Evolutionary conservation across 1,140 invertebrate genomes (phyloP), one percentile per base, ranked within the genome.

Genomic region (Marisa cornuarietis): DNA sequence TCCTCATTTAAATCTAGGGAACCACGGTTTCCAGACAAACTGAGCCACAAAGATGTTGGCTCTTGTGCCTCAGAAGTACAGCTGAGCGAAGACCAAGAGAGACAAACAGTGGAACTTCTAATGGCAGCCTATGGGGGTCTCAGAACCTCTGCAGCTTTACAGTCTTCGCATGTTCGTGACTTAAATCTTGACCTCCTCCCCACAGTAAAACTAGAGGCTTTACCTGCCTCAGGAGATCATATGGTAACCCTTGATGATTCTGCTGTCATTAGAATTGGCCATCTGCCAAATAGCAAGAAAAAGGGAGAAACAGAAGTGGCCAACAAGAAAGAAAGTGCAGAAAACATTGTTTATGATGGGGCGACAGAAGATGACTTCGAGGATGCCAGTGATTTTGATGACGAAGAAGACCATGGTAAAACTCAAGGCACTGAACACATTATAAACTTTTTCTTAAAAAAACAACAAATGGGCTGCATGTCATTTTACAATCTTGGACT

Each of bases 351-450:
- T 6, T n/a, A 49, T 61, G 54, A 54, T 68, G 71, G 18, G 16
- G 31, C 24, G 51, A 31, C 71, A 52, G 71, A 79, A 65, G 78
- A 79, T 79, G 78, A 79, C n/a, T 71, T 11, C 52, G 62, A 52
- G 16, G 31, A 52, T 54, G 75, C 54, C 22, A 61, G 61, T 31
- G 75, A 76, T n/a, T 65, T 63, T 65, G 18, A 6, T 51, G 52
- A 58, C 16, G 26, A 31, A 20, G 31, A 42, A 68, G 31, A 68
- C 11, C 49, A 77, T 31, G 75, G 65, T 77, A 24, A 77, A 42
- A 22, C 51, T 20, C 51, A 31, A 51, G 24, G 8, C 13, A 10
- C 52, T 52, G 14, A 49, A 65, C n/a, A 62, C n/a, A 20, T 24
- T 31, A 16, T 61, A 26, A 63, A 42, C 26, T 13, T 31, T 63